Base-by-base conservation (phyloP, 2,888 invertebrate species). In the Andrena dorsata region DNA sequence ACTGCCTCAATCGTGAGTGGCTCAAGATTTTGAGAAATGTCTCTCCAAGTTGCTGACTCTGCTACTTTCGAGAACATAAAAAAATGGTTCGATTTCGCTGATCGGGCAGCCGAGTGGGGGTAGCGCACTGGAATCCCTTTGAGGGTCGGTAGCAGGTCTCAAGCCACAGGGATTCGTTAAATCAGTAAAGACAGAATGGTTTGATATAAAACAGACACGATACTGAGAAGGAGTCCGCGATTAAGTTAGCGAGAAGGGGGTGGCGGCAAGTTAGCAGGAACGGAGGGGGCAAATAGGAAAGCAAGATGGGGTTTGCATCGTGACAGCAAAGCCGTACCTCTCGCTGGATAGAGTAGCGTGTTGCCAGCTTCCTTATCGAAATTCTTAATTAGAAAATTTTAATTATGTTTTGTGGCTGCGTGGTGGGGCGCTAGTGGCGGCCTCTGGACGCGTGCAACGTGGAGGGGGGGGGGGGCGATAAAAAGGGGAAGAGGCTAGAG, bases 381-480 rank as follows among this genome's bases (percentile, higher is more conserved):
- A 93, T 93, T 93, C 93, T 93, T 94, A 93, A 94, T 93, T 93
- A 93, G 92, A 93, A 93, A 93, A 93, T 93, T 93, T 94, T 93
- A 94, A 94, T 94, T 93, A 94, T 93, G 93, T 93, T 93, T 92
- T 88, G 91, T 90, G 91, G 88, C 88, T 88, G 80, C 74, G 68
- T n/a, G 64, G 41, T 3, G 26, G 58, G 64, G 30, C n/a, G 23
- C 69, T 64, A 35, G 51, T 56, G 47, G 56, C 20, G n/a, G 23
- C 28, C 41, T 26, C n/a, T 16, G 28, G 28, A 63, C 35, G 49
- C 41, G 51, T 60, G 63, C 76, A 30, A 35, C 23, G 20, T n/a
- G n/a, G 10, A 23, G 5, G 2, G 41, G 41, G 0, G 41, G 8
- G 49, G 26, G 20, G 1, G 47, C 8, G 53, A 41, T 65, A 51